phyloP scores from a whole-genome alignment of 2,888 invertebrate species.

The Drosophila ustulata region DNA sequence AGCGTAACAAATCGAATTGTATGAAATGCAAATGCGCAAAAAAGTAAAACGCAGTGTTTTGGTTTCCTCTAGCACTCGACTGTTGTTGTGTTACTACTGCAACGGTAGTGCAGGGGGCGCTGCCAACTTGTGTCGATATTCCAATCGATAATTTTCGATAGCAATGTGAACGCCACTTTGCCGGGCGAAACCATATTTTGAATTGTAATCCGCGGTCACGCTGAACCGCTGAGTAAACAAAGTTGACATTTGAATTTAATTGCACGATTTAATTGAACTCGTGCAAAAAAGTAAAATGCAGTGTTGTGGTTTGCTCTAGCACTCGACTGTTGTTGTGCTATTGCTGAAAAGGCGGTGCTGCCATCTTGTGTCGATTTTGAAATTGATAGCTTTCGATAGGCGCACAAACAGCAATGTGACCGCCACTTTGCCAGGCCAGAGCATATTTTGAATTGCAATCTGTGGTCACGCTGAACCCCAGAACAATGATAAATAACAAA shows the following conservation, averaged over 20 bases:
- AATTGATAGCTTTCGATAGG: not conserved
- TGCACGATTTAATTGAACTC: not conserved
- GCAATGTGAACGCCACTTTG: not conserved
- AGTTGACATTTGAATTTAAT: constrained; percentile 35
- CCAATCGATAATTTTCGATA: not conserved
- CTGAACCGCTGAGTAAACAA: not conserved
- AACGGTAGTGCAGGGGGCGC: constrained; percentile 23
- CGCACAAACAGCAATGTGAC: not conserved
- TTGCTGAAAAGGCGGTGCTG: constrained; percentile 31
- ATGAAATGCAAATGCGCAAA: constrained; percentile 22
- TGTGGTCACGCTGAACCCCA: not conserved
- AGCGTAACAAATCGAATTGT: constrained; percentile 1
- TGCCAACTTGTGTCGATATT: constrained; percentile 34
- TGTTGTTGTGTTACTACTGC: constrained; percentile 8
- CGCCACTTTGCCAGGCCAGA: not conserved
- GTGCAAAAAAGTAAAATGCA: constrained; percentile 19
- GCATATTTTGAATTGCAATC: not conserved
- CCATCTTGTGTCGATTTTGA: constrained; percentile 24
- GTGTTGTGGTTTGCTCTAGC: constrained; percentile 18
- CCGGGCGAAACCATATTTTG: not conserved
- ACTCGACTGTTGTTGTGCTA: not conserved
- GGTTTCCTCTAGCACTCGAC: not conserved
- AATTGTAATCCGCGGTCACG: not conserved
- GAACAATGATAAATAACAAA: too few species aligned
- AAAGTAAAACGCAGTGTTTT: constrained; percentile 35